Evolutionary conservation across 1,140 invertebrate species (phyloP).

Genomic region (Mizuhopecten yessoensis): DNA sequence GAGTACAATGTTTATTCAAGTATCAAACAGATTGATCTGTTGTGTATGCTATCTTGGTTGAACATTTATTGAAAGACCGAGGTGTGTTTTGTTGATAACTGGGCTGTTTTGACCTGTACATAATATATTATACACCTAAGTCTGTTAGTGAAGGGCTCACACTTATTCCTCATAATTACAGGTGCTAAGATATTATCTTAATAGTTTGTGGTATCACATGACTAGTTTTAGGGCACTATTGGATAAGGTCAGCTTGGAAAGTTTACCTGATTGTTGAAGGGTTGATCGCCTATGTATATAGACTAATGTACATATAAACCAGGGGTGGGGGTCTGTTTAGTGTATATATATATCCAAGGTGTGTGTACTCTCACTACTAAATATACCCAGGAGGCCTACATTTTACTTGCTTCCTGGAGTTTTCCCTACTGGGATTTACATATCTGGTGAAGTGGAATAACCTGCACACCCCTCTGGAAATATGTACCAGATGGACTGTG

Average conservation of each 20-base stretch:
- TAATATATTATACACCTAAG: too few species aligned
- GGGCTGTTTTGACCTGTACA: too few species aligned
- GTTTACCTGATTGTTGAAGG: constrained; percentile 8
- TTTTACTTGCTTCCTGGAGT: neutral
- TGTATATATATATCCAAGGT: constrained; percentile 21
- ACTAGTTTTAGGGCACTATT: neutral
- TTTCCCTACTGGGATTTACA: neutral
- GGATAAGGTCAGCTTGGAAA: constrained; percentile 7
- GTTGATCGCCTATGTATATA: neutral
- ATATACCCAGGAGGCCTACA: constrained; percentile 31
- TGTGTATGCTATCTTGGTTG: too few species aligned
- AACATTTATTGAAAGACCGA: too few species aligned
- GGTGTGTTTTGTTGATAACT: too few species aligned
- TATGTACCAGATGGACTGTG: neutral
- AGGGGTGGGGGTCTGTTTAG: neutral
- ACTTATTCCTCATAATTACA: constrained; percentile 20
- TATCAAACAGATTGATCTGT: too few species aligned
- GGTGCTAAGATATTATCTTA: constrained; percentile 9
- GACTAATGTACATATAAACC: neutral
- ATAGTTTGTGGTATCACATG: neutral
- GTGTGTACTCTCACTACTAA: constrained; percentile 12
- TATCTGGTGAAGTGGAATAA: neutral
- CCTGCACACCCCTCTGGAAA: constrained; percentile 6
- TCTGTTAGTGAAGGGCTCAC: too few species aligned
- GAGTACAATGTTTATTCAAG: too few species aligned